Evolutionary conservation across 2,888 invertebrate genomes (phyloP).

Genomic region (Chymomyza caudatula): DNA sequence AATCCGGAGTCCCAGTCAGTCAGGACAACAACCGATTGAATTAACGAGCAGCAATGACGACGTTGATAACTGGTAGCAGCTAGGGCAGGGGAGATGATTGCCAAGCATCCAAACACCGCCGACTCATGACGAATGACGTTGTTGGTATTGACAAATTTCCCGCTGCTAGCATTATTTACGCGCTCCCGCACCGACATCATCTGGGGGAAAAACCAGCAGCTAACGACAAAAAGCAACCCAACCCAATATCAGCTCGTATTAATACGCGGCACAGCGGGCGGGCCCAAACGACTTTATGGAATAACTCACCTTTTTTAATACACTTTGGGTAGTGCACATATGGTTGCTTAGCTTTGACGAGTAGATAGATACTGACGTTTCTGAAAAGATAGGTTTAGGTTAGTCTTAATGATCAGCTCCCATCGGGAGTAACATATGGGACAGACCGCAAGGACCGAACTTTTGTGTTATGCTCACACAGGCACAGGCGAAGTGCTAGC

Average conservation of each 20-base stretch:
- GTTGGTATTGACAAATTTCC: slow-evolving; percentile 56
- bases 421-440: too few species aligned
- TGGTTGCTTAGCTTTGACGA: too few species aligned
- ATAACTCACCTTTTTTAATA: background rate
- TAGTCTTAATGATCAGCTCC: too few species aligned
- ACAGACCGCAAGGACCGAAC: too few species aligned
- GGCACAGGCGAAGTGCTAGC: too few species aligned
- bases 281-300: background rate
- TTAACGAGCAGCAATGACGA: background rate
- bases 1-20: slow-evolving; percentile 22
- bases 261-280: too few species aligned
- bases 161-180: slow-evolving; percentile 13
- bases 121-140: slow-evolving; percentile 57
- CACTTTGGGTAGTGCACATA: background rate
- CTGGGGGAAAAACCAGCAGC: background rate
- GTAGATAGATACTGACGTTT: background rate
- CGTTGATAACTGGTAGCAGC: background rate
- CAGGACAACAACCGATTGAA: background rate
- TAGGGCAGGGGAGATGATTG: background rate
- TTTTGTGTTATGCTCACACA: too few species aligned
- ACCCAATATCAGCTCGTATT: background rate
- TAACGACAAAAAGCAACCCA: background rate
- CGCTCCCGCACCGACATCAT: background rate
- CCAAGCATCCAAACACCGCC: background rate
- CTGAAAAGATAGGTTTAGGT: too few species aligned